Evolutionary conservation across 92 coral and sea anemone genomes (phyloP), one percentile per base, ranked within the genome.

Genomic region (Parazoanthus swiftii): DNA sequence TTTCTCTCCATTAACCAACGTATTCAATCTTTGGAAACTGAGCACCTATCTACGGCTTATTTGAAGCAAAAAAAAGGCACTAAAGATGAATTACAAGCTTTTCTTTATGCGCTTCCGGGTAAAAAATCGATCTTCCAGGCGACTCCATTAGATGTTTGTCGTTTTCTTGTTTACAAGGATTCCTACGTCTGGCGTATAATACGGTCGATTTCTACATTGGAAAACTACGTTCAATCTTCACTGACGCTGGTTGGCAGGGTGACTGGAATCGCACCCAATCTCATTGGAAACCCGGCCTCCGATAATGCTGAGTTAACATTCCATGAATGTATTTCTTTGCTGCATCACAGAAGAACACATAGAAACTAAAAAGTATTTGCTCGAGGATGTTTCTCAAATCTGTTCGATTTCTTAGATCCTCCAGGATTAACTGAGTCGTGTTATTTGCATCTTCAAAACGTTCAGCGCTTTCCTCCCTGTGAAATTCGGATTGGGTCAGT

Each of bases 131-230:
- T 92, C 70, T 39, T 78, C 56, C 51, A 56, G 7, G 95, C 93
- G 3, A 79, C 88, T 74, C 94, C 95, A 23, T 8, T 82, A 33
- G 90, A 85, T 65, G n/a, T 90, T 25, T 88, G 81, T 77, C 89
- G 90, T 14, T 92, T 92, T 74, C 84, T 92, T 63, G 91, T 80
- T 29, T 88, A 72, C 23, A 90, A 92, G 80, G 93, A 92, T 68
- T 11, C 38, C 6, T 74, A 10, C 86, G 92, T 6, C 77, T 91
- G 15, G 86, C 90, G 6, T 91, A 89, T 50, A 46, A 65, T 7
- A 86, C 95, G 1, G 93, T 91, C 8, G 93, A 93, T 73, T 91
- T 92, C 8, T 93, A 93, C 79, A 91, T 93, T 68, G 95, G 91
- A 1, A 89, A 93, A 71, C 58, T 93, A 5, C 93, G 93, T 10